Evolutionary conservation across 1,140 invertebrate species (phyloP).

Genomic region (Eufriesea mexicana): DNA sequence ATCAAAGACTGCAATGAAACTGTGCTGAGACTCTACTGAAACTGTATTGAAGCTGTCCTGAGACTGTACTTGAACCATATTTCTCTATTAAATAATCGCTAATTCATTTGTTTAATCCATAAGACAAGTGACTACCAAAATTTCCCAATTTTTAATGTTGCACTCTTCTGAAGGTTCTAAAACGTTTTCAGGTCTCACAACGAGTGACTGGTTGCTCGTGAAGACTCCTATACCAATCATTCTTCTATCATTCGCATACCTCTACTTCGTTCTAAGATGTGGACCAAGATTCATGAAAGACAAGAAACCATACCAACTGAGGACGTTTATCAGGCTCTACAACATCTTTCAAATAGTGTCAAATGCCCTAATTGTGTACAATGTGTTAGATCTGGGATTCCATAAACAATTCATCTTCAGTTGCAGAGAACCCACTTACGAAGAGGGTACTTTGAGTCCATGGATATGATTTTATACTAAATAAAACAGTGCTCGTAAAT

Average conservation of each 20-base stretch:
- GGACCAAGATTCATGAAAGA: slow-evolving; percentile 85
- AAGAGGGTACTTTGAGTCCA: neutral
- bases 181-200: neutral
- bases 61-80: too few species aligned
- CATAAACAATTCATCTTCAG: neutral
- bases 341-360: slow-evolving; percentile 72
- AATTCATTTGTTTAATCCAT: too few species aligned
- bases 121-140: too few species aligned
- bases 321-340: slow-evolving; percentile 83
- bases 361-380: neutral
- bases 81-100: too few species aligned
- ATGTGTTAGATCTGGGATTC: too few species aligned
- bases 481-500: too few species aligned
- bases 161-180: neutral
- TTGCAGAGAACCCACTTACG: neutral
- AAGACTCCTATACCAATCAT: slow-evolving; percentile 81
- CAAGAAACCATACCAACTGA: slow-evolving; percentile 84
- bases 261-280: slow-evolving; percentile 79
- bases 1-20: too few species aligned
- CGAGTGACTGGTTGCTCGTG: slow-evolving; percentile 74
- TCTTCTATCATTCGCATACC: slow-evolving; percentile 78
- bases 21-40: too few species aligned
- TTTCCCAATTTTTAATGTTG: too few species aligned
- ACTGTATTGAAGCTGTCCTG: too few species aligned
- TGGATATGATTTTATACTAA: neutral